These are phyloP conservation scores for Aurelia aurita complex sp. Pacific DNA, from an alignment of 30 jellyfish, hydroid and myxozoan species.

Conservation along the genomic window DNA sequence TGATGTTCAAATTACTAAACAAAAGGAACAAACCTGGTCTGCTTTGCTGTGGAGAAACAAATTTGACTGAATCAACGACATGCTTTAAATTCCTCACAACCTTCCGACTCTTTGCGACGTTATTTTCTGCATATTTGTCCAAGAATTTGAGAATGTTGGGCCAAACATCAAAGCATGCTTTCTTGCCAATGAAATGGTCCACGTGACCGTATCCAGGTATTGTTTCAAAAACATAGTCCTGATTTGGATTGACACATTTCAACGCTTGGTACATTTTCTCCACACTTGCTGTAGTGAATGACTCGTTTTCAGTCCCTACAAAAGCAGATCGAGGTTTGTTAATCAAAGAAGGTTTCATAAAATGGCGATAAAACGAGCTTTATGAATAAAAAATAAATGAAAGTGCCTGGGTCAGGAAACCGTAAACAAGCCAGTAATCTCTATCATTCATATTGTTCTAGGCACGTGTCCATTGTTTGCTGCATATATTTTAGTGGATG, in stretches of 20 bases:
- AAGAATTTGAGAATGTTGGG: conserved; percentile 51
- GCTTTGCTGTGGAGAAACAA: conserved; percentile 3
- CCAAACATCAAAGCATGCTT: conserved; percentile 72
- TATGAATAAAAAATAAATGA: too few species aligned
- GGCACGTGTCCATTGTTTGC: too few species aligned
- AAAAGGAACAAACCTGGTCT: conserved; percentile 21
- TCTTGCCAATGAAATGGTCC: conserved; percentile 78
- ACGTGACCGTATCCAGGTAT: conserved; percentile 85
- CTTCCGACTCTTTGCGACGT: conserved; percentile 6
- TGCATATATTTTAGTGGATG: too few species aligned
- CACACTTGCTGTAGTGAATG: conserved; percentile 37
- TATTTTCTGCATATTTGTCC: conserved; percentile 70
- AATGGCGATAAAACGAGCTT: too few species aligned
- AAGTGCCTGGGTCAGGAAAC: too few species aligned
- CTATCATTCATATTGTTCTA: too few species aligned
- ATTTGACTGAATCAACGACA: neutral
- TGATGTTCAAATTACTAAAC: neutral
- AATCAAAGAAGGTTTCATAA: too few species aligned
- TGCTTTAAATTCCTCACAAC: conserved; percentile 27
- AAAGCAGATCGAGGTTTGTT: too few species aligned
- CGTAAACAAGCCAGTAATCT: too few species aligned
- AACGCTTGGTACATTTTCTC: conserved; percentile 19
- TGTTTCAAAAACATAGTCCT: conserved; percentile 32
- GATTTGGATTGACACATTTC: conserved; percentile 54
- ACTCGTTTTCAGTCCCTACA: conserved; percentile 58